Evolutionary conservation across 2,797 vertebrate genomes (phyloP), one percentile per base, ranked within the genome.

Genomic region (Sus cebifrons): DNA sequence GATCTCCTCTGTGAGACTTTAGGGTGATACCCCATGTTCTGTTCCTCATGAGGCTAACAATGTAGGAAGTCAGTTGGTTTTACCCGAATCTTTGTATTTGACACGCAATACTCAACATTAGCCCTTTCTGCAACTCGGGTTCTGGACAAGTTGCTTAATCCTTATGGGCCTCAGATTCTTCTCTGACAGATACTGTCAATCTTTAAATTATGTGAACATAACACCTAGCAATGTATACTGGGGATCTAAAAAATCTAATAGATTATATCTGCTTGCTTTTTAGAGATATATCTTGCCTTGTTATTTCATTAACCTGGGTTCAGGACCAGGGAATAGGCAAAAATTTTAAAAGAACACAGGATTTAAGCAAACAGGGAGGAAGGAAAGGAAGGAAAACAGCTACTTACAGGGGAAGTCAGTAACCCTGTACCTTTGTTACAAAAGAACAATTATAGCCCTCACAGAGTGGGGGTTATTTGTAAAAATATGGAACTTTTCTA

Each of bases 391-490:
- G 44, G 6, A 7, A 49, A 49, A 89, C 62, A 96, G 56, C 16
- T 65, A 82, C 15, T 65, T 89, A 86, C 12, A 91, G 32, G 29
- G 58, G 70, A 93, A 96, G 86, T 94, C 62, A 82, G 58, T 87
- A 87, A 95, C 84, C 93, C 32, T 84, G 93, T 62, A 91, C 75
- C 58, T 62, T 49, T 83, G 65, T 92, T 91, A 90, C 91, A 68
- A 89, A 90, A 89, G 78, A 94, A 96, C 71, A 89, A 94, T 77
- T 17, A 93, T 64, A 32, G 20, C 54, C 62, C 62, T n/a, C 25
- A 49, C 18, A 54, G 75, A 73, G n/a, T 58, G 27, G 49, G 40
- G 2, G 18, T 29, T 86, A 88, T 49, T 71, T 40, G 52, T 67
- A 36, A 79, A 83, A 92, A 83, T 11, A 58, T 3, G 17, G 29